phyloP scores from a whole-genome alignment of 2,797 vertebrate species.

The Cirrhinus molitorella region DNA sequence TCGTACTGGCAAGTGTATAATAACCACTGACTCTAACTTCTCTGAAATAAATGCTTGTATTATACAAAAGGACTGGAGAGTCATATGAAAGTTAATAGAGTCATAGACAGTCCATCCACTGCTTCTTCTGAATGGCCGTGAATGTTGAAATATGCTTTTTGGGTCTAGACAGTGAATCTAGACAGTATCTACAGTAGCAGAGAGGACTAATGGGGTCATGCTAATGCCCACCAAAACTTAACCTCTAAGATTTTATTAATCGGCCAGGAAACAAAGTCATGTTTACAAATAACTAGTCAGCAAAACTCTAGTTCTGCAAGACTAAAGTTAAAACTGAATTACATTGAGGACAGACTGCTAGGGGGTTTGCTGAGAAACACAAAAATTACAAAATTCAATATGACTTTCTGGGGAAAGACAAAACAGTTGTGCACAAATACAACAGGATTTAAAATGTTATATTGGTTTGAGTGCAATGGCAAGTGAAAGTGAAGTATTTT shows the following conservation, averaged over 20 bases:
- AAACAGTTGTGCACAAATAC: not conserved
- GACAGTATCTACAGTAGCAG: not conserved
- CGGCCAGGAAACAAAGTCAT: not conserved
- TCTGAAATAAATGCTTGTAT: not conserved
- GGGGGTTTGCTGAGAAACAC: not conserved
- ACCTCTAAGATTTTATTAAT: not conserved
- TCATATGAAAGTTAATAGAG: not conserved
- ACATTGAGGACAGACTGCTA: not conserved
- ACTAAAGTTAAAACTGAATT: not conserved
- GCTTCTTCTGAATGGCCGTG: not conserved
- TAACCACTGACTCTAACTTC: not conserved
- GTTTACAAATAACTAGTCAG: not conserved
- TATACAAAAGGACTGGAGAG: not conserved
- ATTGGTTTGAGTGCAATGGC: not conserved
- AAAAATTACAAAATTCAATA: not conserved
- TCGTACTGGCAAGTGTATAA: not conserved
- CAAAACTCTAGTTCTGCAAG: not conserved
- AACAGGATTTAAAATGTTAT: too few species aligned
- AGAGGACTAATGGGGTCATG: not conserved
- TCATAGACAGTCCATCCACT: not conserved
- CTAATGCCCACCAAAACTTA: not conserved
- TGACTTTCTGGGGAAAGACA: not conserved
- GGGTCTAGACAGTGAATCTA: not conserved
- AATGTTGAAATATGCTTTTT: not conserved
- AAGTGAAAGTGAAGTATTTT: not conserved